Conservation (phyloP, 2,113 vertebrate genomes). For the Ia io region DNA sequence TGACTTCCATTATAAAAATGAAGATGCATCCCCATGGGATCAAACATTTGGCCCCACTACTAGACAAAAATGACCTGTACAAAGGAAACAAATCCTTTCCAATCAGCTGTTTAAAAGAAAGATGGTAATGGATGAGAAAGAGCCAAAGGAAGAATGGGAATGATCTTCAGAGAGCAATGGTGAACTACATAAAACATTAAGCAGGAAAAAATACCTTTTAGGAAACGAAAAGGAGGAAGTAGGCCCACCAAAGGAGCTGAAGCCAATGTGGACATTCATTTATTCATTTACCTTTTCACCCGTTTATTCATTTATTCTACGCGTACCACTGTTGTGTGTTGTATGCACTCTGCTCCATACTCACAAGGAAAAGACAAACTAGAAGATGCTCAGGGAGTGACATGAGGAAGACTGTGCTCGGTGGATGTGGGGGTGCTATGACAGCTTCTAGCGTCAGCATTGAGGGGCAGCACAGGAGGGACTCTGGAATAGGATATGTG, state of each 20-base stretch:
- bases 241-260: neutral
- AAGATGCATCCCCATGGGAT: conserved; percentile 54
- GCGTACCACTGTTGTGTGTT: neutral
- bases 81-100: conserved; percentile 53
- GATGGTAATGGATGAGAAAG: conserved; percentile 48
- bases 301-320: neutral
- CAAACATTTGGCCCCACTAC: conserved; percentile 58
- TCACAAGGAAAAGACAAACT: neutral
- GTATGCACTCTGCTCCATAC: too few relatives aligned
- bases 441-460: too few relatives aligned
- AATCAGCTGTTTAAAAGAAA: conserved; percentile 60
- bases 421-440: rapidly evolving
- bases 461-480: rapidly evolving
- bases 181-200: neutral
- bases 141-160: conserved; percentile 5
- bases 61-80: conserved; percentile 52
- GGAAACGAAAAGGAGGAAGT: neutral
- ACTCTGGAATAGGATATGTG: neutral
- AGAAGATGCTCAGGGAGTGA: neutral
- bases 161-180: neutral
- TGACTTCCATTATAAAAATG: conserved; percentile 73
- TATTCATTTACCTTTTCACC: neutral
- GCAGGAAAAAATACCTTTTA: neutral
- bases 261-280: neutral
- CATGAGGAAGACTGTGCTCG: rapidly evolving